Conservation (phyloP, 2,113 vertebrate genomes). For the Eira barbara region DNA sequence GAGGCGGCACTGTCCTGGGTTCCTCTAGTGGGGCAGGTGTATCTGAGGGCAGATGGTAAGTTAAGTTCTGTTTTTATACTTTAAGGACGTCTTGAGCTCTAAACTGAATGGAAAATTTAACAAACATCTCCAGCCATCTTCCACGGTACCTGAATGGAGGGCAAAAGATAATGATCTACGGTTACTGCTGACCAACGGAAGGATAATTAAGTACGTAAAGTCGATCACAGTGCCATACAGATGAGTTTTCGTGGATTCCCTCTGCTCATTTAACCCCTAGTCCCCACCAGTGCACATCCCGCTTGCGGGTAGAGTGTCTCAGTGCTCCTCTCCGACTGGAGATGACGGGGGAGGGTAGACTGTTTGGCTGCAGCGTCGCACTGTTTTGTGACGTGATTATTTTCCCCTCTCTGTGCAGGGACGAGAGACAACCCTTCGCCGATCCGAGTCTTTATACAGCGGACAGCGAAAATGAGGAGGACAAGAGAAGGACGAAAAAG, state of each 20-base stretch:
- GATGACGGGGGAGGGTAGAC: not conserved
- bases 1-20: not conserved
- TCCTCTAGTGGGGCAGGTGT: not conserved
- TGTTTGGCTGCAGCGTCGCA: not conserved
- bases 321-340: not conserved
- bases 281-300: not conserved
- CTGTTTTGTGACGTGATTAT: not conserved
- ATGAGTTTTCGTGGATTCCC: not conserved
- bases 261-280: not conserved
- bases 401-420: conserved; percentile 76
- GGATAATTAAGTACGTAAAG: conserved; percentile 91
- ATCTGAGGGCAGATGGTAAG: not conserved
- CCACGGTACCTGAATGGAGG: conserved; percentile 88
- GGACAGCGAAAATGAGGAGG: conserved; percentile 86
- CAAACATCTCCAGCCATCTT: conserved; percentile 93
- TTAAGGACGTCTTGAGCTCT: conserved; percentile 88
- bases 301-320: not conserved
- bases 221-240: not conserved
- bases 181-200: conserved; percentile 94
- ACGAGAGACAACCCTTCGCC: conserved; percentile 82
- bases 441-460: conserved; percentile 84
- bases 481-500: conserved; percentile 79
- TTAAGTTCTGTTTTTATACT: conserved; percentile 65
- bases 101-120: conserved; percentile 94
- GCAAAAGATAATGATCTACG: conserved; percentile 91